Base-by-base conservation (phyloP, 2,113 vertebrate species). In the Rhizomys pruinosus region DNA sequence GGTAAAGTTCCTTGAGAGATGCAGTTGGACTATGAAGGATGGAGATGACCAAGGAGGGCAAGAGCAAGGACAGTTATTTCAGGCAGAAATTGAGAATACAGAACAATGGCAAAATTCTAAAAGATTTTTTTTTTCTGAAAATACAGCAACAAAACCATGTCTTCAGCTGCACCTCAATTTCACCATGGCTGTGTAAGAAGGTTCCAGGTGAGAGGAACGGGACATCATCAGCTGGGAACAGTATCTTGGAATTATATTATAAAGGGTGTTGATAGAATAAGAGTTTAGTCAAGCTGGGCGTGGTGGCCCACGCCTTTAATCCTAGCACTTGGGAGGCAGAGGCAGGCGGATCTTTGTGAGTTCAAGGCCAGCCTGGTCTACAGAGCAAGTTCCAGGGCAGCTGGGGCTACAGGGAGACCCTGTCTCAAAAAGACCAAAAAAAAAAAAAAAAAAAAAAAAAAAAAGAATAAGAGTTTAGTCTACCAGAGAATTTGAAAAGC, bases 171-270 rank as follows among this genome's bases (percentile, higher is more conserved):
- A 32, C 7, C 42, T 10, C 29, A 32, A 20, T 69, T 63, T 92
- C 63, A 68, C 11, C 37, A 25, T 57, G 72, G 6, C 27, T 34
- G 0, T 34, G 17, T 55, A 69, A n/a, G 72, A 82, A 37, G 7
- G 27, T 90, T 87, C 57, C 8, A 15, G 64, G 12, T n/a, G 16
- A 89, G 32, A 84, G 47, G 74, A 76, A 23, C 2, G n/a, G 16
- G n/a, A n/a, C n/a, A 29, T 0, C 23, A 25, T 12, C 0, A 0
- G 13, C n/a, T 32, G 22, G 7, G 19, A 82, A 78, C 7, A 34
- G 22, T 74, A 73, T 78, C 12, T 52, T 78, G 44, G 4, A 23
- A 57, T 11, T 39, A 44, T 20, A 16, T 29, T 1, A 0, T 55
- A 64, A 84, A 73, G 20, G 32, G 23, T 68, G 4, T 68, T 78